Base-by-base conservation (phyloP, 2,113 vertebrate species). In the Piprites chloris region DNA sequence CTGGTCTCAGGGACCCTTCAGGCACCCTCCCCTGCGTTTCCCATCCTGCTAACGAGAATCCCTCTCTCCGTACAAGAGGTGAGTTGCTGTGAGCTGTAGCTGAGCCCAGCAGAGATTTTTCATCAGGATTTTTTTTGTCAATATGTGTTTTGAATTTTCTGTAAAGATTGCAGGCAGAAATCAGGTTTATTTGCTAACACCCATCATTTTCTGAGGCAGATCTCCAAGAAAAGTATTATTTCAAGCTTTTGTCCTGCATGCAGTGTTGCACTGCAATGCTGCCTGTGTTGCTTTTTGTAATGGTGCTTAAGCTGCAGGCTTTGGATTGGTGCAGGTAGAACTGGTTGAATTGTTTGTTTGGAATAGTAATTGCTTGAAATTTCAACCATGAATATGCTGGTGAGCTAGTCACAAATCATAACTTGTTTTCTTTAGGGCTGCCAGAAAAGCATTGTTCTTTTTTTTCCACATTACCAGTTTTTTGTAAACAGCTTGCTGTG, bases 401-500 rank as follows among this genome's bases (percentile, higher is more conserved):
- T 56, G 55, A 93, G 41, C 42, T 85, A 42, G 71, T 96, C 65
- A 92, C 68, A 90, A 77, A 94, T 74, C 35, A 74, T 37, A 67
- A 27, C 32, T 65, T 74, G 32, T 55, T 93, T 93, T 83, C 80
- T 89, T 81, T 53, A 35, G 22, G 5, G 5, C 76, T 90, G 42
- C 14, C 32, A 86, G 61, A 86, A 85, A 17, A 33, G 50, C 0
- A 7, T 3, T 30, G 5, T 66, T 79, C 66, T 2, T 6, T 55
- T 72, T 72, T 71, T 47, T 13, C 7, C 33, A 26, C 35, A 30
- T 49, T 83, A 22, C 9, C 47, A 56, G 30, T 35, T 80, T 67
- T 93, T 85, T 52, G 46, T 87, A 84, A 95, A 90, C 44, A 75
- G 27, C 78, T 94, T 90, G 39, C 68, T 86, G 94, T 92, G 68